These are phyloP conservation scores for Orchesella flavescens DNA, from an alignment of 2,888 invertebrate species.

Conservation along the genomic window DNA sequence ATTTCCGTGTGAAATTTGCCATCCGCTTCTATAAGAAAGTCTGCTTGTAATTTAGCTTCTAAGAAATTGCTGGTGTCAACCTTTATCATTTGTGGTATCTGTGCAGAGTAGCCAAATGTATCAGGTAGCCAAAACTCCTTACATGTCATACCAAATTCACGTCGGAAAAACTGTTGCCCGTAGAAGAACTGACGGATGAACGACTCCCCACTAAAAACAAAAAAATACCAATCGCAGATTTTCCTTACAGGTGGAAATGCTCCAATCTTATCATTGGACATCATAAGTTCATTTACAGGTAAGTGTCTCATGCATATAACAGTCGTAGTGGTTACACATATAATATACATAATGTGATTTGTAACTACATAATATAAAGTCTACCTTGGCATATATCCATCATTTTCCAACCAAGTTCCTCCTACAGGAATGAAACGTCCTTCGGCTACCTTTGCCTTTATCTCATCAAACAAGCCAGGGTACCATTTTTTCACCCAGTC, in stretches of 20 bases:
- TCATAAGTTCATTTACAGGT: no score
- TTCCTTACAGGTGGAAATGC: no score
- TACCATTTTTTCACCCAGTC: constrained; percentile 76
- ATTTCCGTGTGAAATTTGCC: no score
- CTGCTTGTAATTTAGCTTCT: no score
- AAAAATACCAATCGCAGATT: constrained; percentile 72
- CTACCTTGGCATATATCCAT: constrained; percentile 73
- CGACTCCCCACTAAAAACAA: constrained; percentile 75
- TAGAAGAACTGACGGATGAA: constrained; percentile 76
- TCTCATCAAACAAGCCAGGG: constrained; percentile 75
- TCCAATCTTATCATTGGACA: no score
- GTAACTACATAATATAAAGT: no score
- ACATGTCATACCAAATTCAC: constrained; percentile 75
- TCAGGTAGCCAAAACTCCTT: constrained; percentile 77
- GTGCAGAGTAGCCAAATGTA: constrained; percentile 77
- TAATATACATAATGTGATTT: no score
- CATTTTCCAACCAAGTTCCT: constrained; percentile 77
- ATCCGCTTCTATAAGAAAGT: no score
- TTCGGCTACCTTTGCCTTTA: constrained; percentile 73
- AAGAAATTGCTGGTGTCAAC: constrained; percentile 62
- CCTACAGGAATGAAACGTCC: constrained; percentile 76
- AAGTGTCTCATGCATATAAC: no score
- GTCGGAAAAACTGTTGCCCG: constrained; percentile 76
- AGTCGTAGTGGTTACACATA: no score
- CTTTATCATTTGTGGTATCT: constrained; percentile 76